phyloP scores from a whole-genome alignment of 1,140 invertebrate species.

The Drosophila nigrodunni region DNA sequence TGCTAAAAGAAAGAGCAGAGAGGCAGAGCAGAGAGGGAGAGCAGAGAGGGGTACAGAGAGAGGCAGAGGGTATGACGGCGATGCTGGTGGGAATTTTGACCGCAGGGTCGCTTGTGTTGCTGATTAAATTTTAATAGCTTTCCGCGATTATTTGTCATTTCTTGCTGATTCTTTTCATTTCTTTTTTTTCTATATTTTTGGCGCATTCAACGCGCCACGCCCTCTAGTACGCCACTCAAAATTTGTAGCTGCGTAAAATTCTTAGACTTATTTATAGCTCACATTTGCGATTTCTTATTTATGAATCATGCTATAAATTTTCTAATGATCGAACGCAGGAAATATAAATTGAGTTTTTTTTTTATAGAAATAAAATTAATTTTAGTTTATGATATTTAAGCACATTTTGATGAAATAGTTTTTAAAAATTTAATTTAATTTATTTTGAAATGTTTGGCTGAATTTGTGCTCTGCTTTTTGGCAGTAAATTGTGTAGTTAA shows the following conservation, averaged over 20 bases:
- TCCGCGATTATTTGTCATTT: conserved; percentile 74
- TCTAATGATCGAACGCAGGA: not conserved
- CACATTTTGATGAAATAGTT: too few relatives aligned
- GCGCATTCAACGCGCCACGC: not conserved
- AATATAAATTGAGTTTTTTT: conserved; percentile 7
- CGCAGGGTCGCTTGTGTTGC: conserved; percentile 74
- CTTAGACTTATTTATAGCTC: conserved; percentile 14
- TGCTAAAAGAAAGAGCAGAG: not conserved
- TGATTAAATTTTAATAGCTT: conserved; percentile 82
- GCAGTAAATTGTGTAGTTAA: conserved; percentile 1
- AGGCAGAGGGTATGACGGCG: conserved; percentile 43
- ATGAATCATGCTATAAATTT: conserved; percentile 7
- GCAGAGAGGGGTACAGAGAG: not conserved
- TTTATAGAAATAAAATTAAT: not conserved
- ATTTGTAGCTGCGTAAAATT: not conserved
- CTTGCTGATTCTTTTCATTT: conserved; percentile 44
- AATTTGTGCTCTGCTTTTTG: not conserved
- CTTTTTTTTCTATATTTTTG: conserved; percentile 58
- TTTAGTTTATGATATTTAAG: too few relatives aligned
- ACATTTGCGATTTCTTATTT: not conserved
- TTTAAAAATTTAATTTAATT: too few relatives aligned
- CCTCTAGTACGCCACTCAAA: conserved; percentile 5
- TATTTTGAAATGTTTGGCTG: not conserved
- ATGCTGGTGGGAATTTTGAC: conserved; percentile 77
- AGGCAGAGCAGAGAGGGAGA: too few relatives aligned